These are phyloP conservation scores for Drosophila tropicalis DNA, from an alignment of 1,140 invertebrate genomes.

Conservation along the genomic window DNA sequence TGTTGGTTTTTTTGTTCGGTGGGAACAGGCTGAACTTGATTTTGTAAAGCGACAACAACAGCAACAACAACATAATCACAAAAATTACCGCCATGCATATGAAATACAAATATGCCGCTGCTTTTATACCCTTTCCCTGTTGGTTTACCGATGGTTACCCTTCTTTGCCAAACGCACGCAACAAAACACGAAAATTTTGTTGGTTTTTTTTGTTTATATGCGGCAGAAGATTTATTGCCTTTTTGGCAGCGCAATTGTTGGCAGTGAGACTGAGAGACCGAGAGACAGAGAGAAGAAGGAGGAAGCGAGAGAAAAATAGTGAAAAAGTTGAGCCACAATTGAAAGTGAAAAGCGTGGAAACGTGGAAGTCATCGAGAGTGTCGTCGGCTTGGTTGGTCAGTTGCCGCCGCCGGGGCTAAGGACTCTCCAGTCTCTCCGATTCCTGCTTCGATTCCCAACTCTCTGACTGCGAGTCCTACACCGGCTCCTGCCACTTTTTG, in stretches of 20 bases:
- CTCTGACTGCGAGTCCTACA: slow-evolving; percentile 5
- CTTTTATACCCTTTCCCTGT: slow-evolving; percentile 23
- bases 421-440: slow-evolving; percentile 12
- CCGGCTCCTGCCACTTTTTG: slow-evolving; percentile 5
- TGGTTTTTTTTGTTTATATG: slow-evolving; percentile 36
- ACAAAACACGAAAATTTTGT: slow-evolving; percentile 54
- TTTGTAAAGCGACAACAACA: slow-evolving; percentile 46
- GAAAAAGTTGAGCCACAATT: slow-evolving; percentile 80
- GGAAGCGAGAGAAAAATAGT: slow-evolving; percentile 53
- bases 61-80: slow-evolving; percentile 77
- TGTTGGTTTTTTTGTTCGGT: slow-evolving; percentile 39
- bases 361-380: slow-evolving; percentile 78
- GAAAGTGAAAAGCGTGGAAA: slow-evolving; percentile 83
- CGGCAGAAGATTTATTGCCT: slow-evolving; percentile 75
- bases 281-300: too few relatives aligned
- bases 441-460: slow-evolving; percentile 26
- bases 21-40: slow-evolving; percentile 79
- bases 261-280: slow-evolving; percentile 34
- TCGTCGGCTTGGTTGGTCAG: slow-evolving; percentile 67
- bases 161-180: slow-evolving; percentile 63
- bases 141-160: slow-evolving; percentile 5
- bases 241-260: slow-evolving; percentile 77
- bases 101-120: slow-evolving; percentile 73
- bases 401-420: slow-evolving; percentile 37
- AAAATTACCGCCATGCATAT: slow-evolving; percentile 80